Evolutionary conservation across 2,113 vertebrate genomes (phyloP), one percentile per base, ranked within the genome.

Genomic region (Pipa parva): DNA sequence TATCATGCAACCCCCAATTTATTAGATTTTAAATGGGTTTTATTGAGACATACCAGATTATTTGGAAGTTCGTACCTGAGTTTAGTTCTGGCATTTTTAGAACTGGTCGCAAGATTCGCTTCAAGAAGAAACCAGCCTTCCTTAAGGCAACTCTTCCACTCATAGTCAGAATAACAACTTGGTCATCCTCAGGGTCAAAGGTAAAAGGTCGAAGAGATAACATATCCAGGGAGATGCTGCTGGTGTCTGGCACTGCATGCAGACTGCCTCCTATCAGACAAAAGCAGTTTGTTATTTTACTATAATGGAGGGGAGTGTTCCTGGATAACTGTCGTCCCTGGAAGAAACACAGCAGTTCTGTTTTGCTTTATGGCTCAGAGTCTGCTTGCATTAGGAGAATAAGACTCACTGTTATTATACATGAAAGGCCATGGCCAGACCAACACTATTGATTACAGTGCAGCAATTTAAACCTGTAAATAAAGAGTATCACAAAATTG

Each of bases 81-180:
- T 37, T 51, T 11, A 1, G 0, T 42, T 58, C 0, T 0, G 26
- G 59, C 2, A 22, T 27, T 12, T 0, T 3, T n/a, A 0, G 0
- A 20, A 8, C 20, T 2, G 74, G 74, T n/a, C 66, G 50, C 45
- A 85, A 73, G 73, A 85, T 63, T 0, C 73, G 72, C 21, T 70
- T 71, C 1, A 83, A 76, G 15, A 82, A 76, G 24, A 77, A 66
- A 17, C 84, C 85, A 3, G 76, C 77, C 13, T 59, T 74, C 73
- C 73, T 74, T 42, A 87, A 36, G 50, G 77, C 20, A 0, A 80
- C 75, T 28, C 21, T 36, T 42, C 85, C 84, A 5, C 79, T 73
- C 72, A 89, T 49, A 0, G 79, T 79, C 67, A 91, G 75, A 70
- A 81, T 59, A 45, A 82, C 84, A 29, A 87, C 78, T 12, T 88